Base-by-base conservation (phyloP, 2,113 vertebrate species). In the Nibea coibor region DNA sequence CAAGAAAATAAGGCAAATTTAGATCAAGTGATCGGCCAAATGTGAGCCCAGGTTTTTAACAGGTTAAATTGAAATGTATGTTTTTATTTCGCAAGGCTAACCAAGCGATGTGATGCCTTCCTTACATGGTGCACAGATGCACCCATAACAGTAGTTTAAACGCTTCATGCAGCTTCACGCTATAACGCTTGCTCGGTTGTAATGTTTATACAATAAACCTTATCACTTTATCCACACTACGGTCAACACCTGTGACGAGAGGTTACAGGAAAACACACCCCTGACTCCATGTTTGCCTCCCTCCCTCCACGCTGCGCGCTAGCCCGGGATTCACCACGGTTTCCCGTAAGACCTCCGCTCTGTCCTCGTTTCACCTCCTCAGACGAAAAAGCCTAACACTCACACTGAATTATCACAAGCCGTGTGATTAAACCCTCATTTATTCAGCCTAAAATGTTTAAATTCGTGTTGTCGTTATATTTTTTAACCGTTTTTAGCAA, bases 371-470 rank as follows among this genome's bases (percentile, higher is more conserved):
- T 78, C 22, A 20, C 19, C 5, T 15, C 0, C 2, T 10, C 10
- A 12, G 2, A 3, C 3, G 0, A 26, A 54, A 28, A 16, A 31
- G 17, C 12, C 17, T 0, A 2, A 45, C 14, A 35, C 2, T 39
- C 24, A 20, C 0, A 0, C 8, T 24, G 7, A 24, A 8, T 6
- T 1, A 15, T 20, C 0, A 10, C n/a, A 0, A 4, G 12, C 16
- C 4, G 1, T 22, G 8, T 15, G 14, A 47, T 14, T 5, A 62
- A 0, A 3, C 10, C 14, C 0, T 4, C 0, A 3, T 43, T 22
- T 4, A 56, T 35, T 54, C 10, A 5, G 43, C 28, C 0, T 39
- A 8, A 8, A 39, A 39, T 35, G 1, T 45, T 31, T 0, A 22
- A 0, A 0, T 20, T 31, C 15, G 12, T 1, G 7, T 6, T 2